Base-by-base conservation (phyloP, 2,797 vertebrate species). In the Hapalemur alaotrensis region DNA sequence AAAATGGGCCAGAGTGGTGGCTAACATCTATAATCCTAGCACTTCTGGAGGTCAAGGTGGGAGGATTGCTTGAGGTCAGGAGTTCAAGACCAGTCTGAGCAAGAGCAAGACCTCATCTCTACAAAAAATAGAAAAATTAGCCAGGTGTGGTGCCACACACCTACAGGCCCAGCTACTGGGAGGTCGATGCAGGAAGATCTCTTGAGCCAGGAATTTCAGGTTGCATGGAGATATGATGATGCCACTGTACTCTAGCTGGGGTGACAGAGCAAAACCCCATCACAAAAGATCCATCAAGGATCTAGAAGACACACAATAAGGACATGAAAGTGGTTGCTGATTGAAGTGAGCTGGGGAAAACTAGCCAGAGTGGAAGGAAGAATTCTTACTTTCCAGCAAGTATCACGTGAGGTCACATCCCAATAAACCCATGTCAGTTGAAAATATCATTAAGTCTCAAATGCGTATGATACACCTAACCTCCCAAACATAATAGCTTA, bases 81-180 rank as follows among this genome's bases (percentile, higher is more conserved):
- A 59, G 25, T 59, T 59, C 57, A 28, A 28, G 57, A 59, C 9
- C 25, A 59, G 25, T 10, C 25, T 59, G 57, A 59, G 4, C 25
- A 59, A 28, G 57, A 59, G 25, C 4, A 5, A 59, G 57, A 59
- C 11, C 10, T 10, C 57, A 59, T 28, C 25, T 59, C 57, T 28
- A 28, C 25, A 28, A 59, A 59, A 59, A 28, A 1, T 59, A 59
- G 57, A 59, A 59, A 59, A 59, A 28, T 59, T 59, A 28, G 57
- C 23, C 1, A 1, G 4, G 25, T 59, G 57, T 59, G 57, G 57
- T 28, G 4, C 11, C 4, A 5, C 25, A 12, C 4, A 5, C 10
- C 3, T 59, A 10, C 28, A 59, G 25, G 28, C 57, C 57, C 11
- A 59, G 57, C 57, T 28, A 59, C 57, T 1, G 4, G 25, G 25